Evolutionary conservation across 1,140 invertebrate species (phyloP).

Genomic region (Nylanderia fulva): DNA sequence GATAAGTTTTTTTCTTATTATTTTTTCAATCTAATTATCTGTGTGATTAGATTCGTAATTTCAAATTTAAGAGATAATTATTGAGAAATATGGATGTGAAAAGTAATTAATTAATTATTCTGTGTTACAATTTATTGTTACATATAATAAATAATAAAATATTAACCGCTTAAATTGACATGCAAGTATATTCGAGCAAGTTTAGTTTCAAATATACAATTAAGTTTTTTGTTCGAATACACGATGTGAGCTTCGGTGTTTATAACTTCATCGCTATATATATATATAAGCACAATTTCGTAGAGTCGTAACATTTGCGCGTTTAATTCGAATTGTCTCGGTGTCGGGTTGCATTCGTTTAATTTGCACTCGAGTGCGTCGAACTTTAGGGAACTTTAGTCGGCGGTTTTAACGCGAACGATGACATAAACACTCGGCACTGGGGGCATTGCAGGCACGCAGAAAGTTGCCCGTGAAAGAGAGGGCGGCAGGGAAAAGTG

Average conservation of each 20-base stretch:
- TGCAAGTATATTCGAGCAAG: neutral
- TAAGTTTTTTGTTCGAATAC: neutral
- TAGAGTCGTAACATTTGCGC: neutral
- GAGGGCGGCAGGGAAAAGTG: conserved; percentile 40
- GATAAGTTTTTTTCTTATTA: neutral
- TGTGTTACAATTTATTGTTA: neutral
- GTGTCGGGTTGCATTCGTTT: neutral
- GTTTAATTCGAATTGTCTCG: conserved; percentile 1
- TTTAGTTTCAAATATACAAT: neutral
- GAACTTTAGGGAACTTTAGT: conserved; percentile 42
- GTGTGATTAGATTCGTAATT: neutral
- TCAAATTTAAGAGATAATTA: neutral
- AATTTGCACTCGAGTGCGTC: conserved; percentile 48
- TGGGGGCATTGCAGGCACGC: conserved; percentile 70
- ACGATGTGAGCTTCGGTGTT: neutral
- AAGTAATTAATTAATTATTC: neutral
- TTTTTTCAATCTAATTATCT: neutral
- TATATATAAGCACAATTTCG: neutral
- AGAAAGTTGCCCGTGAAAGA: conserved; percentile 63
- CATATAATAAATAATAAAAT: conserved; percentile 1
- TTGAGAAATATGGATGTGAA: neutral
- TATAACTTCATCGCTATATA: neutral
- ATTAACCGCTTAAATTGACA: neutral
- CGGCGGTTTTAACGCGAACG: conserved; percentile 73
- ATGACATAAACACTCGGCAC: conserved; percentile 75